Evolutionary conservation across 1,140 invertebrate species (phyloP).

Genomic region (Bradynema listronoti): DNA sequence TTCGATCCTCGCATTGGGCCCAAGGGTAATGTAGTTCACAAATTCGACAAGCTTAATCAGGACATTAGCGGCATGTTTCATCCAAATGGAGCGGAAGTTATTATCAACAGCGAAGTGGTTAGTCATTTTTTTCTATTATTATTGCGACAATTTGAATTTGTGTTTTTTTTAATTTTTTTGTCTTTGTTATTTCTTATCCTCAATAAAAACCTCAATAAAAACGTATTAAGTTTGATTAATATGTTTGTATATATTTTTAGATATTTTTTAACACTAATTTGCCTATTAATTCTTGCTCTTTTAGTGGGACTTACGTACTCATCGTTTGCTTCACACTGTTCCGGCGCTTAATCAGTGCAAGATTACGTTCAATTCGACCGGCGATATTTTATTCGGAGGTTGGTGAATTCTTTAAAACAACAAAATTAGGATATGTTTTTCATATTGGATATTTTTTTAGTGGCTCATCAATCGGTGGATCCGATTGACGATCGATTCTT

Average conservation of each 20-base stretch:
- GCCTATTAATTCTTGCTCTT: conserved; percentile 71
- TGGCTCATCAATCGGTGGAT: background rate
- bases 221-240: background rate
- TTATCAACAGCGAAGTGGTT: conserved; percentile 65
- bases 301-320: conserved; percentile 90
- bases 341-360: conserved; percentile 79
- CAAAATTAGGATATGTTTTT: conserved; percentile 10
- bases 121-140: no score
- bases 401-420: conserved; percentile 32
- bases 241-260: conserved; percentile 20
- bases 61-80: conserved; percentile 89
- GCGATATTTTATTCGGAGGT: conserved; percentile 63
- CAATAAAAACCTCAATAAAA: background rate
- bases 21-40: conserved; percentile 67
- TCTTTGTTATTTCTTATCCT: conserved; percentile 3
- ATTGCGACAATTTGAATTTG: conserved; percentile 20
- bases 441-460: background rate
- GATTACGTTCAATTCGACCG: conserved; percentile 63
- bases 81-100: conserved; percentile 72
- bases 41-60: conserved; percentile 94
- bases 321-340: conserved; percentile 84
- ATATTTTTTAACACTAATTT: conserved; percentile 43
- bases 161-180: conserved; percentile 4
- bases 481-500: background rate
- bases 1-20: conserved; percentile 79